Evolutionary conservation across 2,888 invertebrate genomes (phyloP).

Genomic region (Nephrocerus scutellatus): DNA sequence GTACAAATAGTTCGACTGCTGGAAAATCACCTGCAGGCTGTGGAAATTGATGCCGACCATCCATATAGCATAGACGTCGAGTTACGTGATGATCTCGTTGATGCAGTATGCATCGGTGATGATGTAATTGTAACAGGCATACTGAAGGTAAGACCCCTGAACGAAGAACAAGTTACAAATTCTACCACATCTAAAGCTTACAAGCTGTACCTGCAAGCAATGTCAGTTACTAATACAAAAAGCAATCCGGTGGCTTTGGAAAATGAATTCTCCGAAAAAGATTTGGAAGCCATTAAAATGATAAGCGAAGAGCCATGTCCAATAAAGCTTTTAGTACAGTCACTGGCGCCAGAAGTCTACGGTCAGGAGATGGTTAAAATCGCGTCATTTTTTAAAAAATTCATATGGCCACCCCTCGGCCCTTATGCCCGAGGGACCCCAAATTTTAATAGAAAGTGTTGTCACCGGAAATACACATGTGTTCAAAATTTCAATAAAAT

Average conservation of each 20-base stretch:
- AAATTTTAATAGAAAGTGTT: too few species aligned
- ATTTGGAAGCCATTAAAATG: conserved; percentile 49
- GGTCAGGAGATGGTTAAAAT: conserved; percentile 92
- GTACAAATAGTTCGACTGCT: conserved; percentile 78
- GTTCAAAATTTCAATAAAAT: too few species aligned
- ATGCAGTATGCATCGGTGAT: conserved; percentile 80
- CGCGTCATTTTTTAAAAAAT: too few species aligned
- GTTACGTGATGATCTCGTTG: conserved; percentile 73
- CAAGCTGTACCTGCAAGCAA: conserved; percentile 71
- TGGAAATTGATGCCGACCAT: conserved; percentile 61
- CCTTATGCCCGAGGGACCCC: too few species aligned
- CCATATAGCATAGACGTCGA: conserved; percentile 81
- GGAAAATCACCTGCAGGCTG: conserved; percentile 53
- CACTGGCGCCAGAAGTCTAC: conserved; percentile 84
- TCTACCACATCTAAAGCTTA: conserved; percentile 53
- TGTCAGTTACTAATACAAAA: conserved; percentile 68
- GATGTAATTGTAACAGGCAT: conserved; percentile 80
- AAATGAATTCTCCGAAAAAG: conserved; percentile 43
- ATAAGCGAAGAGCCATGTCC: conserved; percentile 36
- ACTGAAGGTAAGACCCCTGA: conserved; percentile 58
- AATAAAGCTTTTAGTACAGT: conserved; percentile 78
- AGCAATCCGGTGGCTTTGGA: too few species aligned
- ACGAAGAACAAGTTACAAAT: conserved; percentile 42
- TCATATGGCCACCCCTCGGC: too few species aligned
- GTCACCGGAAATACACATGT: too few species aligned